Evolutionary conservation across 2,888 invertebrate species (phyloP), one percentile per base, ranked within the genome.

Genomic region (Trileptium ribeirensis): DNA sequence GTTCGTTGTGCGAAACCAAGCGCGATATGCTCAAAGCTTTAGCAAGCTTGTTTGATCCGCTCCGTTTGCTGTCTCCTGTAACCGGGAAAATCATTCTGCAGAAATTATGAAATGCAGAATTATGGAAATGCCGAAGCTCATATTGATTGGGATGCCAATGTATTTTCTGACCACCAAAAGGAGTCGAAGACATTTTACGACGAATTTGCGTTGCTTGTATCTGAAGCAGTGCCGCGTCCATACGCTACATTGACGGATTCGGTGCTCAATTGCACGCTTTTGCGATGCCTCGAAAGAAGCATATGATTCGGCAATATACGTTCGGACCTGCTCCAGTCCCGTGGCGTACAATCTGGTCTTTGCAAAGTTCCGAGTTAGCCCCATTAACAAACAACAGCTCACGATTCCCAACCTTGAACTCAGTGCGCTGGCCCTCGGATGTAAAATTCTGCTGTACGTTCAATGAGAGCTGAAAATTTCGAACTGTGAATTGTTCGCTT

Each of bases 21-120:
- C 36, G 77, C 24, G 29, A n/a, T 8, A 75, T 75, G n/a, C 37
- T 75, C 2, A 36, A 75, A 36, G 38, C 36, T 3, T 34, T 39
- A n/a, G 77, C 77, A 75, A 75, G 39, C n/a, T n/a, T 85, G 29
- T 84, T 81, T 70, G 84, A 85, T 70, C 85, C 85, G 0, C 37
- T 85, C 0, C 83, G 84, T 51, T 81, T 85, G 31, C 31, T 84
- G 0, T 82, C 82, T 33, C 83, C 84, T 1, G 70, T 83, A 39
- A 78, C 81, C 24, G 84, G 83, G 29, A 84, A 81, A 67, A 64
- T 33, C 24, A 33, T 36, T 38, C 31, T 80, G 8, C 70, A 84
- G 40, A 70, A 79, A n/a, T 33, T 31, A 29, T 33, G 84, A 81
- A 78, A 75, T 15, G 51, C 78, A 67, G 33, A 39, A 1, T 34